Evolutionary conservation across 2,797 vertebrate species (phyloP).

Genomic region (Pteropus rufus): DNA sequence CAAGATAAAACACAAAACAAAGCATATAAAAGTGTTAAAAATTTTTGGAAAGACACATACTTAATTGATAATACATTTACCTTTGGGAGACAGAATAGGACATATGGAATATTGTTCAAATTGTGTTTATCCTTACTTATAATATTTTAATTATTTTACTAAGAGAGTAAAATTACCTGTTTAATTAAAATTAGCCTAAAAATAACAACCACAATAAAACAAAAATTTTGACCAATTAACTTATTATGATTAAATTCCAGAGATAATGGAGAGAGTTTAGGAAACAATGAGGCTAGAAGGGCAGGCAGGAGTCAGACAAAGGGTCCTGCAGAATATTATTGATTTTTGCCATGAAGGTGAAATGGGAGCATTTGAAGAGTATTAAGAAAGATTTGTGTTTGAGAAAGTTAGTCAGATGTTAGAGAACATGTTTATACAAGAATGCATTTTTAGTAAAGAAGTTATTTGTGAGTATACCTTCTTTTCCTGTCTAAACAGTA

Average conservation of each 20-base stretch:
- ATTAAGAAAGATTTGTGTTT: not conserved
- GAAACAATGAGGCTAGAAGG: not conserved
- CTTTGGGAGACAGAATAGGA: not conserved
- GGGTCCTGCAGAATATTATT: not conserved
- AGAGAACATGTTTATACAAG: not conserved
- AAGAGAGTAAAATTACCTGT: not conserved
- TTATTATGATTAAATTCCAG: not conserved
- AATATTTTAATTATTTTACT: conserved; percentile 17
- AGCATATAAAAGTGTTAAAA: not conserved
- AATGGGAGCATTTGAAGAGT: not conserved
- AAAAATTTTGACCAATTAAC: not conserved
- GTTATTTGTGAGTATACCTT: not conserved
- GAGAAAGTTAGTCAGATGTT: not conserved
- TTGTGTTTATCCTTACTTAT: not conserved
- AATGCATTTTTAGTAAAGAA: not conserved
- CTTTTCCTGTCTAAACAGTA: not conserved
- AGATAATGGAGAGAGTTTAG: not conserved
- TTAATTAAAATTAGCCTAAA: conserved; percentile 20
- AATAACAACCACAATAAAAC: not conserved
- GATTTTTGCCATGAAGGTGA: not conserved
- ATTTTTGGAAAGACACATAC: not conserved
- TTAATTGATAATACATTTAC: not conserved
- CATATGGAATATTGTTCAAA: not conserved
- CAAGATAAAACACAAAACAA: not conserved
- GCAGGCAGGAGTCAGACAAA: not conserved